A percentile compares a stretch with the other conserved stretches of the same genome.
These are phyloP conservation scores for Rhynchopsitta pachyrhyncha DNA, from an alignment of 2,113 vertebrate genomes.

Conservation along the genomic window DNA sequence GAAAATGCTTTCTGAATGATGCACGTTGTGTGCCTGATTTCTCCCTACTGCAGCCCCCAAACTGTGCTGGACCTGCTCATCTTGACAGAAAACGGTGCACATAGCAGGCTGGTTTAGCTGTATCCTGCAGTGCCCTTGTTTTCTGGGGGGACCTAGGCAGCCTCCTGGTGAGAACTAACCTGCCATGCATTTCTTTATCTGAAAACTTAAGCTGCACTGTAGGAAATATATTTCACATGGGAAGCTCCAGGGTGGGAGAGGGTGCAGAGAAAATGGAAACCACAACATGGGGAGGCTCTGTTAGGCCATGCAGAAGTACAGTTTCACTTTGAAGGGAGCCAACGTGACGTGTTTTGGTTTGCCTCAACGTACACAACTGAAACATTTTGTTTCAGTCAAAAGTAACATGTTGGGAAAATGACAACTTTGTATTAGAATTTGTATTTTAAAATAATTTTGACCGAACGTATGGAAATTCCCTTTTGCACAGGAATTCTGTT, in stretches of 20 bases:
- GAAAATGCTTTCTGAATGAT: background rate
- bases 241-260: background rate
- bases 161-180: background rate
- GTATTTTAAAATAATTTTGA: background rate
- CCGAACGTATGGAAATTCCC: background rate
- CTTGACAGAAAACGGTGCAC: background rate
- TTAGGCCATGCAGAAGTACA: background rate
- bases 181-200: background rate
- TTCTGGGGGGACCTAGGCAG: background rate
- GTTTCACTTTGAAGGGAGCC: background rate
- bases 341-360: background rate
- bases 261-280: background rate
- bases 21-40: background rate
- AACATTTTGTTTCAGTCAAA: background rate
- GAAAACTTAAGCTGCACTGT: background rate
- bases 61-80: fast-evolving
- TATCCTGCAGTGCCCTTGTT: background rate
- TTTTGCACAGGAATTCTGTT: background rate
- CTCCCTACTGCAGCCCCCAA: too few species aligned
- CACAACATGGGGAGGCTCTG: background rate
- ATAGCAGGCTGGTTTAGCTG: background rate
- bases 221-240: background rate
- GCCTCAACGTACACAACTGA: background rate
- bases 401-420: background rate
- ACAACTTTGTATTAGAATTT: background rate